Evolutionary conservation across 2,797 vertebrate genomes (phyloP), one percentile per base, ranked within the genome.

Genomic region (Xenops minutus): DNA sequence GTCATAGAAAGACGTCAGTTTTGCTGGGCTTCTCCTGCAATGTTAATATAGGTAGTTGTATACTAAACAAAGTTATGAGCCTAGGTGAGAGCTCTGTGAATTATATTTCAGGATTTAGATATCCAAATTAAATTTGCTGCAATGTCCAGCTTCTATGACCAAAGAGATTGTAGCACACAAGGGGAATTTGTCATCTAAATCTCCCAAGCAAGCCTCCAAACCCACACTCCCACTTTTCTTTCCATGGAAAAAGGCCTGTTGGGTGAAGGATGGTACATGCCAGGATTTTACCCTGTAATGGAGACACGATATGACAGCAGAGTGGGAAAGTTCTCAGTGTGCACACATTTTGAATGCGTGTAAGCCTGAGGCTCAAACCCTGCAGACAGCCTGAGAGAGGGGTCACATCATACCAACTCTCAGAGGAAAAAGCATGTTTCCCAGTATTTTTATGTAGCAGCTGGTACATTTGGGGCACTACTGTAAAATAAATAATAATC

Each of bases 401-500:
- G 89, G 83, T 89, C 88, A 81, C 74, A 83, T 48, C 82, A 46
- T 58, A 74, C 23, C 63, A 69, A 20, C 22, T 95, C 92, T 52
- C 76, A 19, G 34, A 36, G 76, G 49, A 7, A 81, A 87, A 83
- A 72, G 7, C 46, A n/a, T 66, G 66, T 76, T 94, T 96, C 89
- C 69, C 73, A 52, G 54, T 83, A 89, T 85, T 95, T 96, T 94
- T 76, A 69, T 77, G 85, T 16, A 92, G 88, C 80, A 93, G 82
- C 74, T 94, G 83, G 91, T 71, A 96, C 82, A 54, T 79, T 84
- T 84, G 63, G 94, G 88, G 69, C 82, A 96, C 89, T 95, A 92
- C 89, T 87, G 79, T 92, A 95, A 94, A 89, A 93, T 89, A 93
- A 96, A 94, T 94, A 95, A 92, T 72, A 84, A 83, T 69, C 62